These are phyloP conservation scores for Hemibagrus guttatus DNA, from an alignment of 2,797 vertebrate species.

Conservation along the genomic window DNA sequence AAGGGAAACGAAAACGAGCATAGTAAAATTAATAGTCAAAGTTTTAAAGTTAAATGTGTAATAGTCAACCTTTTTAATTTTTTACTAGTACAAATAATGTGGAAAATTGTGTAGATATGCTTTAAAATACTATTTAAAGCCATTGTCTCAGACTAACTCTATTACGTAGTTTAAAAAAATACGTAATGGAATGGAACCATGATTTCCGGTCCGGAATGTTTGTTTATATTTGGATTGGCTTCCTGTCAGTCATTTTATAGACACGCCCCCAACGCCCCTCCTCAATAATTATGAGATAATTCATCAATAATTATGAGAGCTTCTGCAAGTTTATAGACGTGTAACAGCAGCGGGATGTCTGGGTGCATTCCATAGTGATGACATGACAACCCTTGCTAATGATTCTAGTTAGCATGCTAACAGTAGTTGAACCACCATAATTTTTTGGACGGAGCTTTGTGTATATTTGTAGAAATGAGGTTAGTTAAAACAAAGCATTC, in stretches of 20 bases:
- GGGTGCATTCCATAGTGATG: neutral
- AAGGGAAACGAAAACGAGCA: neutral
- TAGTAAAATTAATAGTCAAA: neutral
- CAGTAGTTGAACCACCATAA: neutral
- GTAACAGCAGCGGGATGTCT: neutral
- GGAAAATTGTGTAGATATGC: neutral
- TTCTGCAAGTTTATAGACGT: neutral
- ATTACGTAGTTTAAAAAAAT: neutral
- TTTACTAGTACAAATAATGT: neutral
- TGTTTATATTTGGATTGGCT: neutral
- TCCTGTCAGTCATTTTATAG: neutral
- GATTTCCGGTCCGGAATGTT: neutral
- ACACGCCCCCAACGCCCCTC: neutral
- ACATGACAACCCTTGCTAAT: neutral
- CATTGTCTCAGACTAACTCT: neutral
- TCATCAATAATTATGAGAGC: neutral
- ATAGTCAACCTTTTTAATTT: neutral
- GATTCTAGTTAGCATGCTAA: too few species aligned
- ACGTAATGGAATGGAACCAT: neutral
- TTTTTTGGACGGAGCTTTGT: neutral
- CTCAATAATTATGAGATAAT: neutral
- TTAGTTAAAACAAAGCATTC: neutral
- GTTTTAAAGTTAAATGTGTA: neutral
- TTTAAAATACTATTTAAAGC: neutral
- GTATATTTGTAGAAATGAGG: neutral